Conservation (phyloP, 2,888 invertebrate species). For the Eristalis intricaria region DNA sequence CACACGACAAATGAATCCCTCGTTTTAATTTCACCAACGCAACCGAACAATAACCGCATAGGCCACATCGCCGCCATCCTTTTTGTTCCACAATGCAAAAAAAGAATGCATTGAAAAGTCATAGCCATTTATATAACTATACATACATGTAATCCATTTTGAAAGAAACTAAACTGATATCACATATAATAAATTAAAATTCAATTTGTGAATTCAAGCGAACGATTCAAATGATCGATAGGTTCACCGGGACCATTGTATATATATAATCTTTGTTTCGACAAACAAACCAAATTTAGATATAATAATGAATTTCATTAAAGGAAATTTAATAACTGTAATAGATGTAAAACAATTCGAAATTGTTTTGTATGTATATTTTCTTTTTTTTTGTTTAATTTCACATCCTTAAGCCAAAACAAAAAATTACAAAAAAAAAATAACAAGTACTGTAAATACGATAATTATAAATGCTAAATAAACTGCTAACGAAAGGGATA, state of each 20-base stretch:
- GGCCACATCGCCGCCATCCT: background rate
- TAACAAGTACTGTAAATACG: conserved; percentile 47
- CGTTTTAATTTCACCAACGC: background rate
- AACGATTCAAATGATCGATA: conserved; percentile 63
- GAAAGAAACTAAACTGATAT: conserved; percentile 27
- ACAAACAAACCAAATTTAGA: conserved; percentile 53
- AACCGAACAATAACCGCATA: background rate
- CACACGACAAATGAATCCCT: background rate
- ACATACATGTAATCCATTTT: conserved; percentile 7
- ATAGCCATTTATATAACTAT: background rate
- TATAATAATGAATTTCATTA: conserved; percentile 51
- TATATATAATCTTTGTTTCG: conserved; percentile 51
- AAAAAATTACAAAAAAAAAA: conserved; percentile 7
- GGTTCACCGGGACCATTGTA: conserved; percentile 71
- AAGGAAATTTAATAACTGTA: conserved; percentile 53
- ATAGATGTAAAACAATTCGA: conserved; percentile 39
- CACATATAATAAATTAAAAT: conserved; percentile 25
- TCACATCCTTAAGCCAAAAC: conserved; percentile 70
- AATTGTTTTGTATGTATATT: conserved; percentile 64
- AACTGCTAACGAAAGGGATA: conserved; percentile 51
- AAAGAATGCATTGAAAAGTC: background rate
- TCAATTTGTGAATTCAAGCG: conserved; percentile 55
- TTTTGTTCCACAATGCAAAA: background rate
- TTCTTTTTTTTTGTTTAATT: conserved; percentile 76
- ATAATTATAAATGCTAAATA: conserved; percentile 36